Conservation (phyloP, 2,888 invertebrate species). For the Stenchaetothrips biformis region DNA sequence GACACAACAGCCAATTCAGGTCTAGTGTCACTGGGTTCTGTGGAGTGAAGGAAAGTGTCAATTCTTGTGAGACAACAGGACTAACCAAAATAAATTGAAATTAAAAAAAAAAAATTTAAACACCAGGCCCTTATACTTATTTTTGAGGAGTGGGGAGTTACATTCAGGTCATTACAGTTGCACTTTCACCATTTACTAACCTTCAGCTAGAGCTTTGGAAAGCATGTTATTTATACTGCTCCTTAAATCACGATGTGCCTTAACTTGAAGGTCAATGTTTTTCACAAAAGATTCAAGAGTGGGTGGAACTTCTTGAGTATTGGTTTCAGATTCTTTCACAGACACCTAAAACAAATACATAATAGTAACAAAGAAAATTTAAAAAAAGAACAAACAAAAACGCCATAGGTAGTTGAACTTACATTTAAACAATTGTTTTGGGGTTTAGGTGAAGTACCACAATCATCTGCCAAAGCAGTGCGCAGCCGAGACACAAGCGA, state of each 20-base stretch:
- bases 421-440: background rate
- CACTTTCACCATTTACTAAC: background rate
- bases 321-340: too few species aligned
- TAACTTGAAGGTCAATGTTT: background rate
- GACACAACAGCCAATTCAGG: too few species aligned
- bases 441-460: background rate
- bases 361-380: background rate
- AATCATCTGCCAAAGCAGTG: background rate
- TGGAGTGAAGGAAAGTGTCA: too few species aligned
- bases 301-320: background rate
- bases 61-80: background rate
- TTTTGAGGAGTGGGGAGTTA: background rate
- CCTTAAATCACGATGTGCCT: background rate
- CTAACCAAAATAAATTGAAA: too few species aligned
- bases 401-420: background rate
- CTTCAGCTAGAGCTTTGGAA: background rate
- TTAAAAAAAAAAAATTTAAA: too few species aligned
- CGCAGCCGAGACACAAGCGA: background rate
- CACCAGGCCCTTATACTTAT: too few species aligned
- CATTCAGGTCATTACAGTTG: background rate
- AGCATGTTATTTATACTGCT: background rate
- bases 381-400: background rate
- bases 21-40: too few species aligned
- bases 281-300: background rate
- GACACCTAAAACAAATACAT: too few species aligned